Conservation (phyloP, 2,888 invertebrate species). For the Spisula solida region DNA sequence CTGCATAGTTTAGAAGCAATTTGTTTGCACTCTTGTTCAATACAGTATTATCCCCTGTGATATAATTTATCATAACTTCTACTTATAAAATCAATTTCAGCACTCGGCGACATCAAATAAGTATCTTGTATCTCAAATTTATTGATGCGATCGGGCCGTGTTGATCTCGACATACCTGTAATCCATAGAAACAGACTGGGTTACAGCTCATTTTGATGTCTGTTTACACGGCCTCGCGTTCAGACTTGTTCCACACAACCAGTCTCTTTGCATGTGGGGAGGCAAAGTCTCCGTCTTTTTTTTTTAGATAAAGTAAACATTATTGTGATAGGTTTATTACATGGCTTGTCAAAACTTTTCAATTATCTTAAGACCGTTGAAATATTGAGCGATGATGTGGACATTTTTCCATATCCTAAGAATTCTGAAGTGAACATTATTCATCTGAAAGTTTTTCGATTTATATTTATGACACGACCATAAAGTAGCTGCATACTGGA, state of each 20-base stretch:
- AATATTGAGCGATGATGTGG: conserved; percentile 38
- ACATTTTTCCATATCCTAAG: conserved; percentile 41
- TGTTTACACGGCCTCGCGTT: conserved; percentile 18
- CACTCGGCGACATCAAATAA: conserved; percentile 61
- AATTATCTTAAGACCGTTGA: conserved; percentile 41
- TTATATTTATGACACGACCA: conserved; percentile 2
- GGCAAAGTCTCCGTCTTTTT: conserved; percentile 18
- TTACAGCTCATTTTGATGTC: conserved; percentile 50
- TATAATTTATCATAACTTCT: conserved; percentile 68
- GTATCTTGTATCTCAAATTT: conserved; percentile 70
- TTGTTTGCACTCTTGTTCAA: conserved; percentile 53
- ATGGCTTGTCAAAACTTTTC: conserved; percentile 46
- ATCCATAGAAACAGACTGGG: conserved; percentile 55
- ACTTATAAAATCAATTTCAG: conserved; percentile 69
- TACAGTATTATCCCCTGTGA: conserved; percentile 42
- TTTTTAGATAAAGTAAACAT: conserved; percentile 42
- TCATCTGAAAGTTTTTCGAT: conserved; percentile 23
- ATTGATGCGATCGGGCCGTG: conserved; percentile 60
- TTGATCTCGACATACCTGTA: conserved; percentile 64
- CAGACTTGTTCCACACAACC: conserved; percentile 33
- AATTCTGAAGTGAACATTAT: conserved; percentile 23
- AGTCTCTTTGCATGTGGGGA: conserved; percentile 50
- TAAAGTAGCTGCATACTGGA: conserved; percentile 29
- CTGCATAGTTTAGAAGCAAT: conserved; percentile 53
- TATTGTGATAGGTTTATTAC: conserved; percentile 42